Evolutionary conservation across 2,888 invertebrate genomes (phyloP), one percentile per base, ranked within the genome.

Genomic region (Agrotis ipsilon): DNA sequence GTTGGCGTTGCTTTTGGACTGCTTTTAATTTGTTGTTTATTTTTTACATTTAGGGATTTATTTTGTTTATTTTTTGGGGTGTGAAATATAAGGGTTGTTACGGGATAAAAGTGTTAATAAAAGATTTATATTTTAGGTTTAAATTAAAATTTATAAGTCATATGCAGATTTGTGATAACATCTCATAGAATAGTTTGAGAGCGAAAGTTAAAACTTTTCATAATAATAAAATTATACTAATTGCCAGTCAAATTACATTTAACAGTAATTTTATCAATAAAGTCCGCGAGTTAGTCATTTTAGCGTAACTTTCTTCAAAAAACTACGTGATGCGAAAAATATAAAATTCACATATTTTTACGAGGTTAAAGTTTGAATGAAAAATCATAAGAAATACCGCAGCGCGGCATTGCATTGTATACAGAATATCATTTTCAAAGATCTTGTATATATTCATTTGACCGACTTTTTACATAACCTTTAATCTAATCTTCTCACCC

Each of bases 391-490:
- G 64, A 79, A 78, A 79, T 72, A 67, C 78, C 67, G 48, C 78
- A 51, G 49, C 63, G n/a, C 83, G 80, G 83, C 75, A 84, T 84
- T 84, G 83, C 81, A 78, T 81, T 78, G 72, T 81, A 62, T 51
- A 46, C 48, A 65, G 68, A 61, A 75, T 86, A 86, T 86, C 79
- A 72, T 77, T 68, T 79, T 75, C 62, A 80, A 75, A 79, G 84
- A 84, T 84, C 86, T 84, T 68, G 71, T 81, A 72, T 68, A 75
- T 81, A 81, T 83, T 75, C 83, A 85, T 82, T 79, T 86, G 83
- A 75, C 83, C 81, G 74, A 77, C 70, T 87, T 86, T 86, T 85
- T 81, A 82, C 71, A 78, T 82, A 86, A 86, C 82, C 78, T 83
- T 79, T 66, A 80, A 69, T 78, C 77, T 85, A 76, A 86, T 75